Conservation (phyloP, 2,113 vertebrate genomes). For the Climacteris rufus region DNA sequence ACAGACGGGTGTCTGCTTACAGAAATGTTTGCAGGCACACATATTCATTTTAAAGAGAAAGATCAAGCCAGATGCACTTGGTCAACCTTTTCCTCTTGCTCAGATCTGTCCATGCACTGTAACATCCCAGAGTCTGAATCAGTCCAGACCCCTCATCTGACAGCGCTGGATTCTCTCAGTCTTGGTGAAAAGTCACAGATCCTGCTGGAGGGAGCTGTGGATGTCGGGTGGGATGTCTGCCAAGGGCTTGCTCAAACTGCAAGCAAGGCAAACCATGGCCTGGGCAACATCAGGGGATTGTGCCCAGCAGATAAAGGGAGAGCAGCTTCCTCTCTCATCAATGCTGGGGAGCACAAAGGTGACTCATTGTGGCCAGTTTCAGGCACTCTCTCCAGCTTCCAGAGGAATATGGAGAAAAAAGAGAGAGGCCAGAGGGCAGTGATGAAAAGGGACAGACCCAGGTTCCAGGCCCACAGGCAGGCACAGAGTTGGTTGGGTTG, state of each 20-base stretch:
- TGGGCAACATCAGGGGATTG: neutral
- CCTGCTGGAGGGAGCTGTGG: neutral
- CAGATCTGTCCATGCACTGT: neutral
- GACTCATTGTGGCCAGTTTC: neutral
- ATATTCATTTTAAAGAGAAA: neutral
- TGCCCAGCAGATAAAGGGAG: neutral
- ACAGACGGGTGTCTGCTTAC: fast-evolving
- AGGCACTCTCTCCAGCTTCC: neutral
- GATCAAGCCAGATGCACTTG: neutral
- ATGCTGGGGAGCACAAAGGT: neutral
- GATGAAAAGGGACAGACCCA: neutral
- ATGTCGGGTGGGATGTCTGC: neutral
- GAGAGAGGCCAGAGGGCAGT: neutral
- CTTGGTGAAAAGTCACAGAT: neutral
- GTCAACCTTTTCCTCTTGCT: neutral
- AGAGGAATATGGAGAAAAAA: neutral
- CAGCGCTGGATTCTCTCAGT: neutral
- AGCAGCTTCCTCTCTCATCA: neutral
- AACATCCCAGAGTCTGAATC: neutral
- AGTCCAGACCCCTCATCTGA: neutral
- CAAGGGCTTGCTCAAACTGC: neutral
- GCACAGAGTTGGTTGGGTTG: neutral
- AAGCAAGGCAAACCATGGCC: neutral
- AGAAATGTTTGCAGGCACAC: neutral
- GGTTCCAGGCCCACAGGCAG: neutral